phyloP scores from a whole-genome alignment of 2,113 vertebrate genomes.

The Pelecanoides urinatrix region DNA sequence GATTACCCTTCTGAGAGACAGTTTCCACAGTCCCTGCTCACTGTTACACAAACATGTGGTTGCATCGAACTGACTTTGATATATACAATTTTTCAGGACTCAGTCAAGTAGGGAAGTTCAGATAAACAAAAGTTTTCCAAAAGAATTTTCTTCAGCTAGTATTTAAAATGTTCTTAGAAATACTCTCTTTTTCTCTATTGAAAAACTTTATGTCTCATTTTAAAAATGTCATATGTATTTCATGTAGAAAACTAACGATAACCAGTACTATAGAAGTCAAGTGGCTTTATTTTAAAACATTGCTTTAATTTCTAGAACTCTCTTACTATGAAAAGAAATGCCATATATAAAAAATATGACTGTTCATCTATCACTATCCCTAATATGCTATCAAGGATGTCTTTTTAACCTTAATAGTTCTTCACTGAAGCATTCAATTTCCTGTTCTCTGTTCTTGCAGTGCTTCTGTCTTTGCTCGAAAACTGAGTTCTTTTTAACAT shows the following conservation, averaged over 20 bases:
- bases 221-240: background rate
- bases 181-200: background rate
- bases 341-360: background rate
- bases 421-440: constrained; percentile 46
- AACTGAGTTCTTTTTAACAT: background rate
- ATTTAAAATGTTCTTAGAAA: background rate
- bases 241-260: background rate
- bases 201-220: background rate
- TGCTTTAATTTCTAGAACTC: constrained; percentile 1
- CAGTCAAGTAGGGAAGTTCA: background rate
- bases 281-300: constrained; percentile 17
- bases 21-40: background rate
- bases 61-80: background rate
- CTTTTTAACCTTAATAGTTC: constrained; percentile 47
- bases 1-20: background rate
- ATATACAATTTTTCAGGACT: background rate
- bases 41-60: background rate
- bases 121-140: background rate
- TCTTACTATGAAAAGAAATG: constrained; percentile 3
- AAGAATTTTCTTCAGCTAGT: background rate
- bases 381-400: background rate
- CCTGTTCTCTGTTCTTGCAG: background rate
- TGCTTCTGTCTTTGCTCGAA: background rate
- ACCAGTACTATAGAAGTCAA: background rate
- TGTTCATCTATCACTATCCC: constrained; percentile 8